Evolutionary conservation across 2,797 vertebrate species (phyloP), one percentile per base, ranked within the genome.

Genomic region (Momotus momota): DNA sequence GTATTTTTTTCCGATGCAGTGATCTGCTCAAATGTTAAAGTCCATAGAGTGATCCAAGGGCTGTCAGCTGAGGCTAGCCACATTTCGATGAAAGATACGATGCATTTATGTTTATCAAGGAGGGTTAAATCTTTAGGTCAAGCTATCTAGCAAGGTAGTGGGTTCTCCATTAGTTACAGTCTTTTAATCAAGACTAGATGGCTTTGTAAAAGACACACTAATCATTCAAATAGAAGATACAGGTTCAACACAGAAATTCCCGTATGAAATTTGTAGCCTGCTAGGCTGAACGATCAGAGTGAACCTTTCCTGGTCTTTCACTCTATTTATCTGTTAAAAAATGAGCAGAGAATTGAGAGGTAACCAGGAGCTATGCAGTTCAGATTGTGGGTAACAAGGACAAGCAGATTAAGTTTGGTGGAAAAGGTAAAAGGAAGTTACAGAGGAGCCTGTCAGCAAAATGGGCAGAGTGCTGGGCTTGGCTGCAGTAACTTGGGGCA

Each of bases 111-210:
- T 94, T 88, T 92, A 93, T 94, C 10, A 0, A 55, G 33, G 70
- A 80, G 70, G 77, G 90, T 95, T 96, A 93, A 94, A 93, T 81
- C 52, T 75, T 92, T 85, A 90, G 94, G 95, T 95, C 95, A 96
- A 70, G 31, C 71, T 93, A 41, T 69, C 91, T 74, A 54, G 52
- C 46, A 31, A 58, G 51, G 61, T 48, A 93, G 81, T 74, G 25
- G 13, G 12, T 58, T 87, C 67, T 93, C 90, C 71, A 74, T 88
- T 92, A 94, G 64, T 51, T 90, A 64, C 57, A 90, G 67, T 95
- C 91, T 94, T 96, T 94, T 93, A 94, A 95, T 96, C 95, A 97
- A 93, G 88, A 49, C 40, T 73, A 79, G 91, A 41, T 77, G 41
- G 33, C 45, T 73, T 74, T 88, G 49, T 93, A 61, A 74, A 92